phyloP scores from a whole-genome alignment of 2,113 vertebrate species.

The Corvus hawaiiensis region DNA sequence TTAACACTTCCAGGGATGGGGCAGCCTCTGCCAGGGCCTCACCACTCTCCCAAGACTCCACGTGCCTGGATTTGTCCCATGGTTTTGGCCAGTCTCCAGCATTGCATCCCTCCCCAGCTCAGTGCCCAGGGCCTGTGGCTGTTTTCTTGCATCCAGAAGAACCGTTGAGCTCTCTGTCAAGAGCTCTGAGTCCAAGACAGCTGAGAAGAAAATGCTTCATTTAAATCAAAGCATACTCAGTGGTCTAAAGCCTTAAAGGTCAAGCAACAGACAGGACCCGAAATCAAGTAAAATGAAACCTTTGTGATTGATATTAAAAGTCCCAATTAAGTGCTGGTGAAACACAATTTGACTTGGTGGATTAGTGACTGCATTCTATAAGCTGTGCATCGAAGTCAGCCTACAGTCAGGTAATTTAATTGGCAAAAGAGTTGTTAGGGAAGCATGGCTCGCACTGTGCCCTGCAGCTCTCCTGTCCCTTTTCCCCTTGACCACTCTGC shows the following conservation, averaged over 20 bases:
- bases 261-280: background rate
- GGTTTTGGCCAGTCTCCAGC: background rate
- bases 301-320: background rate
- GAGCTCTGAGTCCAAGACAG: background rate
- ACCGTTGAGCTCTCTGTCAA: background rate
- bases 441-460: background rate
- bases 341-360: background rate
- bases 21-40: background rate
- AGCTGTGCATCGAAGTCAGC: background rate
- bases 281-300: background rate
- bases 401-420: background rate
- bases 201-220: background rate
- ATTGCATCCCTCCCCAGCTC: background rate
- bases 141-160: background rate
- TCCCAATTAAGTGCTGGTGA: background rate
- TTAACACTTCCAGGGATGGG: background rate
- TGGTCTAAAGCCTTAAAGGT: background rate
- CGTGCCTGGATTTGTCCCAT: background rate
- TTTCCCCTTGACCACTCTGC: background rate
- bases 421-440: background rate
- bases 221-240: background rate
- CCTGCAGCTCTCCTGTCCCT: background rate
- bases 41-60: background rate
- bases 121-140: background rate
- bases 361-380: background rate